Base-by-base conservation (phyloP, 92 coral and sea anemone genomes). In the Pocillopora meandrina region DNA sequence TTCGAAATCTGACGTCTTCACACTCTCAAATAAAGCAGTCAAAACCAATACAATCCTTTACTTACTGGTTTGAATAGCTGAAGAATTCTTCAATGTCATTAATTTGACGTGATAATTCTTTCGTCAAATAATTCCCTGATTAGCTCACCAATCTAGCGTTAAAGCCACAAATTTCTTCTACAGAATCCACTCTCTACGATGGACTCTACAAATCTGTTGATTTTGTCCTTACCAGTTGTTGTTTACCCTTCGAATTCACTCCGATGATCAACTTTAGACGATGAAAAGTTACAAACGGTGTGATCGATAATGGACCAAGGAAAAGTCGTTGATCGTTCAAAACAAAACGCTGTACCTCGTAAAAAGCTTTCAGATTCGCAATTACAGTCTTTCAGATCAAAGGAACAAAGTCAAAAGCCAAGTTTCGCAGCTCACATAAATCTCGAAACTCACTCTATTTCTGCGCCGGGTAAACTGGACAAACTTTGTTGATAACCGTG, bases 51-150 rank as follows among this genome's bases (percentile, higher is more conserved):
- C 70, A 65, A 65, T 23, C 14, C 21, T 31, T 20, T 12, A n/a
- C 33, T 34, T 2, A 35, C 12, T 19, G 56, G 23, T 16, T 26
- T 56, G 57, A 13, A 62, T 21, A 15, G 7, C 49, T 65, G 20
- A 67, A 14, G 33, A 55, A 36, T 5, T 80, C 67, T 56, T 1
- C n/a, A n/a, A n/a, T n/a, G n/a, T n/a, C 74, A 31, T 14, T 19
- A 74, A 82, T 82, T 82, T 82, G 86, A 82, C 86, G 86, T 82
- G 79, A 71, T 82, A 82, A 82, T 82, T 82, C 36, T 35, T 23
- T 35, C 71, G 18, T 33, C 66, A 72, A 82, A 72, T 82, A 82
- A 68, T 69, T 9, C 58, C 11, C 59, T 81, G 77, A 81, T 81
- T 81, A 81, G 73, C 70, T 35, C 58, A 14, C 20, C 11, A 80